Evolutionary conservation across 2,888 invertebrate species (phyloP).

Genomic region (Melanchra persicariae): DNA sequence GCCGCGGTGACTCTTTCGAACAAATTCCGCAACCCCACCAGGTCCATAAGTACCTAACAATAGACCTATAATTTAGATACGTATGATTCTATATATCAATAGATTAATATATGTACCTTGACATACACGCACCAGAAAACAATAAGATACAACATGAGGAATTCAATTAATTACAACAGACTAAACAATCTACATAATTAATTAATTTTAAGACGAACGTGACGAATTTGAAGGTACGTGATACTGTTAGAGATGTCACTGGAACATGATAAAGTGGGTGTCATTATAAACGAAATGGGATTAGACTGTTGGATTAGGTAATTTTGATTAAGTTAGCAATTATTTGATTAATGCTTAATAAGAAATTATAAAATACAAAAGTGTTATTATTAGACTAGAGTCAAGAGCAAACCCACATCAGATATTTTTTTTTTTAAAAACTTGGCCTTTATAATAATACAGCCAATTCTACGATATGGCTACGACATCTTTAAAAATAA

Average conservation of each 20-base stretch:
- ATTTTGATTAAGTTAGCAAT: neutral
- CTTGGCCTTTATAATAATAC: no score
- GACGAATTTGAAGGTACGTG: slow-evolving; percentile 24
- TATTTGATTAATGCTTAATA: no score
- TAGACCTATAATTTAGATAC: neutral
- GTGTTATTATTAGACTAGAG: no score
- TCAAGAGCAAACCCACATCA: no score
- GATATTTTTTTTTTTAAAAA: no score
- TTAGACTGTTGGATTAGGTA: neutral
- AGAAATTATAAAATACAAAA: no score
- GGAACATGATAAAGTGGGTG: slow-evolving; percentile 2
- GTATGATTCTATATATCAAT: neutral
- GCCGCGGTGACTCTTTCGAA: no score
- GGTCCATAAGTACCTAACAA: neutral
- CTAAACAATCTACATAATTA: slow-evolving; percentile 43
- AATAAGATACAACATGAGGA: slow-evolving; percentile 4
- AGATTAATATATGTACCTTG: neutral
- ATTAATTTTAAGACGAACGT: slow-evolving; percentile 40
- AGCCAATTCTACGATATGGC: no score
- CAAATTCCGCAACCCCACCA: no score
- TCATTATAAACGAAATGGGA: slow-evolving; percentile 18
- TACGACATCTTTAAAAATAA: no score
- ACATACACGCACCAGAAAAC: slow-evolving; percentile 1
- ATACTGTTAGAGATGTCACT: slow-evolving; percentile 8
- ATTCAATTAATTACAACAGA: slow-evolving; percentile 50